Evolutionary conservation across 2,797 vertebrate genomes (phyloP).

Genomic region (Numenius phaeopus): DNA sequence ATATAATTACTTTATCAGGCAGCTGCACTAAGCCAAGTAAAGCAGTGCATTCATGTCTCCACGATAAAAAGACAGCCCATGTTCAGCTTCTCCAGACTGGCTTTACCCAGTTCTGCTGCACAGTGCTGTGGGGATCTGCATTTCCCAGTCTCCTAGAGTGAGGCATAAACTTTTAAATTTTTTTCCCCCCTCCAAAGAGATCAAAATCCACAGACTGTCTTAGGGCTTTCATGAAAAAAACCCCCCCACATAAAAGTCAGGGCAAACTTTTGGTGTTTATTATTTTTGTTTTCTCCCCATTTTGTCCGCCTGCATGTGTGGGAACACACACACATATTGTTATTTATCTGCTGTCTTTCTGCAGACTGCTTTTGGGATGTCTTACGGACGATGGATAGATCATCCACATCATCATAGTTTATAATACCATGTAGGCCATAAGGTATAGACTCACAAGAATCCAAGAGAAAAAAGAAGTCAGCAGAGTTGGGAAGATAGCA

Average conservation of each 20-base stretch:
- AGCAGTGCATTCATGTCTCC: background rate
- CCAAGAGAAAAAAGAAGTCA: background rate
- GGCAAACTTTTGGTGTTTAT: background rate
- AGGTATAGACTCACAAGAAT: background rate
- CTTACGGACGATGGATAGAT: background rate
- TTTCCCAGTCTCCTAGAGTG: background rate
- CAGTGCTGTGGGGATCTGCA: background rate
- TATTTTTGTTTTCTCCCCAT: background rate
- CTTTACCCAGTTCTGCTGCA: background rate
- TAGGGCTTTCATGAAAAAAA: background rate
- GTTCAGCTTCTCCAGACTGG: background rate
- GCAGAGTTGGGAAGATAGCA: background rate
- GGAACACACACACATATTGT: background rate
- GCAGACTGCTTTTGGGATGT: background rate
- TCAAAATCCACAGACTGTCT: background rate
- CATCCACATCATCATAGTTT: rapidly evolving
- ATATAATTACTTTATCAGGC: background rate
- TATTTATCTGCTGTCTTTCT: background rate
- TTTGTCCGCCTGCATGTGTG: background rate
- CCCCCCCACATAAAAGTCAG: background rate
- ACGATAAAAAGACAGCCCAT: background rate
- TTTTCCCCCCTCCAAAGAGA: background rate
- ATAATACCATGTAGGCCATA: background rate
- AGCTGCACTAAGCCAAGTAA: background rate
- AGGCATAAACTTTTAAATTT: background rate